Evolutionary conservation across 2,888 invertebrate genomes (phyloP), one percentile per base, ranked within the genome.

Genomic region (Cephus spinipes): DNA sequence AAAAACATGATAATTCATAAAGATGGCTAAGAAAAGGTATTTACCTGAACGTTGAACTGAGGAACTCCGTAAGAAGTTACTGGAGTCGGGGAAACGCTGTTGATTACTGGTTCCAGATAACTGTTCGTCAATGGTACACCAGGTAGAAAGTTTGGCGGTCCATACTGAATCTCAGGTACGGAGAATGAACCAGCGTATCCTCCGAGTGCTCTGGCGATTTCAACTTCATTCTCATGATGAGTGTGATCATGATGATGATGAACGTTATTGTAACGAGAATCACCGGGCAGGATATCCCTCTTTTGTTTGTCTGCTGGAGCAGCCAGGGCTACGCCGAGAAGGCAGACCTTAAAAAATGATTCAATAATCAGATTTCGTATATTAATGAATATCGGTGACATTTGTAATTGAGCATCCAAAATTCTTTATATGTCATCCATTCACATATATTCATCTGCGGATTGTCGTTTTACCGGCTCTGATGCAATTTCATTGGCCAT

Each of bases 181-280:
- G 40, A 11, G 73, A 73, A 76, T 32, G 80, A 77, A 31, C 81
- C 80, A 32, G 74, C 79, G 76, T 85, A 85, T 31, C 82, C 79
- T 23, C 81, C 80, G 11, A 76, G 11, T 3, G 84, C 73, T 81
- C 12, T 79, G 2, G 74, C n/a, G 32, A 69, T 77, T 32, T 77
- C 79, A 35, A 87, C 75, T 69, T 82, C 82, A 68, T 84, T 84
- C 9, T 82, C 80, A 12, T 83, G 79, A 1, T 77, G 79, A 6
- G 80, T 77, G 11, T 91, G 85, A 87, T 90, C 81, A 82, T 92
- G 81, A 80, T 89, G 83, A 89, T 89, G 83, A 86, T 86, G 90
- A 85, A 83, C 90, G 83, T 87, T 92, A 36, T 88, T 88, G 78
- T 88, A 91, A 32, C 91, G 89, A 36, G 89, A 78, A 76, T 91